Conservation (phyloP, 2,888 invertebrate genomes). For the Temnothorax ravouxi region DNA sequence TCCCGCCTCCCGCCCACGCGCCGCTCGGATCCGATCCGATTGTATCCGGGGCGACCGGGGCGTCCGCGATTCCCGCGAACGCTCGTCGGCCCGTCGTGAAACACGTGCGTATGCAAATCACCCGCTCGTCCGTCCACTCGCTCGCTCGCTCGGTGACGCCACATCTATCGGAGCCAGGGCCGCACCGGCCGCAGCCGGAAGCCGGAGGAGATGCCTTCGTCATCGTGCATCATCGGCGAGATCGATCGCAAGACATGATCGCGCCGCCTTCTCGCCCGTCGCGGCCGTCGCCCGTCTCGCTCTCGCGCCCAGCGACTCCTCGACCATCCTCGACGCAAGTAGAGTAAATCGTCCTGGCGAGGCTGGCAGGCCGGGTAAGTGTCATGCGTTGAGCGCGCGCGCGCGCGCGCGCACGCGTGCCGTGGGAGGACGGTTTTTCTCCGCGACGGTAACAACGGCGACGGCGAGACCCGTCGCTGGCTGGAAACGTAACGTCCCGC, state of each 20-base stretch:
- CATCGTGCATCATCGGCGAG: slow-evolving; percentile 57
- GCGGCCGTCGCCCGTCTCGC: background rate
- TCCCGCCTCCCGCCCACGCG: background rate
- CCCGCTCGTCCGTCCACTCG: background rate
- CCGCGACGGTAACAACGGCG: background rate
- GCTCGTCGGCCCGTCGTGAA: background rate
- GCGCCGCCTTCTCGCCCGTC: background rate
- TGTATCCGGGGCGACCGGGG: too few relatives aligned
- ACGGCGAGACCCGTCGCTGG: background rate
- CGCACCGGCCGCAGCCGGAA: background rate
- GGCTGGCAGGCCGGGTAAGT: slow-evolving; percentile 45
- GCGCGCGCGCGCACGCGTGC: background rate
- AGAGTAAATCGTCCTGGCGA: slow-evolving; percentile 7
- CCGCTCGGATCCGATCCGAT: background rate
- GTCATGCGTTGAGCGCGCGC: background rate
- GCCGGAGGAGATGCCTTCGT: slow-evolving; percentile 53
- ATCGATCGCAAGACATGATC: slow-evolving; percentile 66
- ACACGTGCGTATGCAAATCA: slow-evolving; percentile 72
- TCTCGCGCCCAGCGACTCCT: slow-evolving; percentile 21
- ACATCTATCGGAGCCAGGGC: slow-evolving; percentile 50
- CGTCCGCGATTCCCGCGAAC: too few relatives aligned
- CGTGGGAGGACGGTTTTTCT: background rate
- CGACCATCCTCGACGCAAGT: slow-evolving; percentile 33
- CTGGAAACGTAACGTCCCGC: background rate
- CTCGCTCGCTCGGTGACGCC: slow-evolving; percentile 49